Evolutionary conservation across 2,113 vertebrate genomes (phyloP).

Genomic region (Dolichallabes microphthalmus): DNA sequence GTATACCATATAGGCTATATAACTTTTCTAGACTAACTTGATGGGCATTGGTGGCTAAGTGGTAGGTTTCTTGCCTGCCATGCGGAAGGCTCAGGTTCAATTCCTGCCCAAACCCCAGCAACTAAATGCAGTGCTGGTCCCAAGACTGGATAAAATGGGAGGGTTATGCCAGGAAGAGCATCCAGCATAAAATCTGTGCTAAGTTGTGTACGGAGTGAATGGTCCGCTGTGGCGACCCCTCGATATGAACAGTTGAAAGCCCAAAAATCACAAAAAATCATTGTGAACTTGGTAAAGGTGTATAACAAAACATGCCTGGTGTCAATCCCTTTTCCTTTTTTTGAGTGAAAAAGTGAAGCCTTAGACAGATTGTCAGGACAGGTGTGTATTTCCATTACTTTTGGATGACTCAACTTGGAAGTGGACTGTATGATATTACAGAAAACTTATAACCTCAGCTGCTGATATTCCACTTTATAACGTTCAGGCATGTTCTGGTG

Average conservation of each 20-base stretch:
- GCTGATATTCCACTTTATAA: slow-evolving; percentile 13
- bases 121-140: no score
- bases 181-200: no score
- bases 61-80: no score
- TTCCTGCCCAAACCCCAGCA: no score
- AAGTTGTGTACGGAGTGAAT: no score
- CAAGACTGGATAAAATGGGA: no score
- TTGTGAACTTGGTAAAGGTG: not conserved
- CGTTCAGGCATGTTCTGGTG: slow-evolving; percentile 38
- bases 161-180: no score
- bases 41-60: no score
- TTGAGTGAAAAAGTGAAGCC: slow-evolving; percentile 8
- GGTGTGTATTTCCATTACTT: not conserved
- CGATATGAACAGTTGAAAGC: no score
- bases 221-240: no score
- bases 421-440: not conserved
- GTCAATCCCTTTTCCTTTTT: not conserved
- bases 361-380: not conserved
- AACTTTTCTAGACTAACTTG: not conserved
- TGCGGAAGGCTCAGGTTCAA: no score
- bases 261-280: no score
- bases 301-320: not conserved
- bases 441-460: slow-evolving; percentile 8
- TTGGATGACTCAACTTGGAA: not conserved
- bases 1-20: not conserved